Percentiles rank a stretch among this genome's conserved stretches.
Conservation (phyloP, 2,888 invertebrate species). For the Linnaemya vulpina region DNA sequence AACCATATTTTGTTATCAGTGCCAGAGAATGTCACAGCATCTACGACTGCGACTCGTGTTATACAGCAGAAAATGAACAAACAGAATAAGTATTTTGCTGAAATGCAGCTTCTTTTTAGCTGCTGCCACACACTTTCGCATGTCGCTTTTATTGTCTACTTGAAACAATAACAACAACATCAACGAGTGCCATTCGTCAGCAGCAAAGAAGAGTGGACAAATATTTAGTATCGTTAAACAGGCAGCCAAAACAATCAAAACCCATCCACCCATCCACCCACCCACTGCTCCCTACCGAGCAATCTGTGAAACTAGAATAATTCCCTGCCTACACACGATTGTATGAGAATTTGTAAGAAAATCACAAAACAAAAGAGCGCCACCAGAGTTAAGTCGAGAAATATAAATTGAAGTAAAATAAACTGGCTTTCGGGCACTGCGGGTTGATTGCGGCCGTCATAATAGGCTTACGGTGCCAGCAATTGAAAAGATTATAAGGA, state of each 20-base stretch:
- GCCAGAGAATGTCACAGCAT: slow-evolving; percentile 33
- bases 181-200: slow-evolving; percentile 39
- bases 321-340: background rate
- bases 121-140: background rate
- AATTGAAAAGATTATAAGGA: no score
- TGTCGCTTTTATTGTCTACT: slow-evolving; percentile 5
- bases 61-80: background rate
- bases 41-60: background rate
- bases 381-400: background rate
- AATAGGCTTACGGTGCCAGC: no score
- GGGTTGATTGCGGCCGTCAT: no score
- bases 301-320: background rate
- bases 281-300: no score
- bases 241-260: slow-evolving; percentile 27
- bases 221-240: slow-evolving; percentile 52
- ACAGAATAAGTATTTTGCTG: slow-evolving; percentile 8
- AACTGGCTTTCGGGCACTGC: no score
- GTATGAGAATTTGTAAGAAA: slow-evolving; percentile 22
- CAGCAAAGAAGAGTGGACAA: slow-evolving; percentile 41
- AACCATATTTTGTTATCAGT: slow-evolving; percentile 61
- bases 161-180: background rate
- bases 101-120: slow-evolving; percentile 11
- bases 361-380: background rate
- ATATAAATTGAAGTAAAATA: background rate
- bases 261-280: background rate